A percentile compares a stretch with the other conserved stretches of the same genome.
Evolutionary conservation across 2,797 vertebrate genomes (phyloP).

Genomic region (Spheniscus humboldti): DNA sequence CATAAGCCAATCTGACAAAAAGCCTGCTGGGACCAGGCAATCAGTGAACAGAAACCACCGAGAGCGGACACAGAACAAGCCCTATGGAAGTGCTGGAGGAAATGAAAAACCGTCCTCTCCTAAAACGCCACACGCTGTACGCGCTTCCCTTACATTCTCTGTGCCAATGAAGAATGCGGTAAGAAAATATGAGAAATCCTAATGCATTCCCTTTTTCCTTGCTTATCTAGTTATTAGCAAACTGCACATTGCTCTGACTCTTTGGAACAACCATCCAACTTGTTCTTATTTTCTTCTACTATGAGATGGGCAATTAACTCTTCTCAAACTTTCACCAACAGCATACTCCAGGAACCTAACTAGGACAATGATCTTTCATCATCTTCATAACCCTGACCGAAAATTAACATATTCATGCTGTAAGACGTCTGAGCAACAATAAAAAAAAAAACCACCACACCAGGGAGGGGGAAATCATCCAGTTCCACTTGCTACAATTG

Average conservation of each 20-base stretch:
- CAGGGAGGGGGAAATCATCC: not conserved
- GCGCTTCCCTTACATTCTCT: not conserved
- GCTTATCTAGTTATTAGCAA: not conserved
- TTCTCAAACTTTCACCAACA: not conserved
- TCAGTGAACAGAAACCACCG: conserved; percentile 21
- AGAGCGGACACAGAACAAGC: conserved; percentile 27
- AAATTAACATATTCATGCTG: not conserved
- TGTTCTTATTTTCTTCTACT: not conserved
- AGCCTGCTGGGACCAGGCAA: conserved; percentile 44
- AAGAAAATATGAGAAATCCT: not conserved
- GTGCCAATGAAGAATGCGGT: not conserved
- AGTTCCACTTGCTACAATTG: not conserved
- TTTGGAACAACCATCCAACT: not conserved
- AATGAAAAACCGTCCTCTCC: not conserved
- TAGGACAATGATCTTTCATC: not conserved
- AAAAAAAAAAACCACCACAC: not conserved
- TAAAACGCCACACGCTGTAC: not conserved
- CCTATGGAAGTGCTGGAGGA: not conserved
- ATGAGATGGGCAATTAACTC: not conserved
- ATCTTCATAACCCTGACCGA: not conserved
- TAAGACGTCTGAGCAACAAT: not conserved
- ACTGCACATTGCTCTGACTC: not conserved
- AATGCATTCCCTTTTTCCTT: not conserved
- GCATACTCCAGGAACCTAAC: not conserved
- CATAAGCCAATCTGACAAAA: conserved; percentile 52